Evolutionary conservation across 2,888 invertebrate genomes (phyloP).

Genomic region (Rhopalosiphum nymphaeae): DNA sequence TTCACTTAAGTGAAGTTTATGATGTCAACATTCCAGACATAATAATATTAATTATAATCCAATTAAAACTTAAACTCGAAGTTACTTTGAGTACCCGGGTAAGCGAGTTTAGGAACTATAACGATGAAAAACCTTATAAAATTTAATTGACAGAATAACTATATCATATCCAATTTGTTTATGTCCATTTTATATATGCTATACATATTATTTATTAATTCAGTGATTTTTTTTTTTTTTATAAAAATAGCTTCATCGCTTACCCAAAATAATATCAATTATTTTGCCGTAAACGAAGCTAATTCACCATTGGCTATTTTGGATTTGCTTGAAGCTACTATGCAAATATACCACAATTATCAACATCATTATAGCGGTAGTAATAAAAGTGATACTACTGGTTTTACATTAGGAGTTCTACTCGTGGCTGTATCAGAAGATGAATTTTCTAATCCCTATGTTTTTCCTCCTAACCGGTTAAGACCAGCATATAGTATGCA

Average conservation of each 20-base stretch:
- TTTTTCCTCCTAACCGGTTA: conserved; percentile 77
- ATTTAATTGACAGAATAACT: neutral
- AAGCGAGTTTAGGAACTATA: neutral
- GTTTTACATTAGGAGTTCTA: conserved; percentile 43
- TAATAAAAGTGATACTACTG: conserved; percentile 6
- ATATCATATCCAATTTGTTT: neutral
- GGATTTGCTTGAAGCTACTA: conserved; percentile 56
- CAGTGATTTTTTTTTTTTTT: neutral
- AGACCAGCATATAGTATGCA: conserved; percentile 81
- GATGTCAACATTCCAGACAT: neutral
- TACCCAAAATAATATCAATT: conserved; percentile 43
- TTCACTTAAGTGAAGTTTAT: neutral
- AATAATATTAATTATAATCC: neutral
- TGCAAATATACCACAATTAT: conserved; percentile 52
- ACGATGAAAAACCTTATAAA: neutral
- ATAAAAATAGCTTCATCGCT: conserved; percentile 20
- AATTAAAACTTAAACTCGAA: neutral
- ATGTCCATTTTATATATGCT: neutral
- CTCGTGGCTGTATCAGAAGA: conserved; percentile 43
- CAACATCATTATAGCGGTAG: neutral
- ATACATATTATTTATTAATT: neutral
- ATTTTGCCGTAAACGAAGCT: conserved; percentile 46
- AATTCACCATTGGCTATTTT: conserved; percentile 43
- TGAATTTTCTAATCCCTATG: conserved; percentile 69
- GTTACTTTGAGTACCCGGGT: neutral